Evolutionary conservation across 1,140 invertebrate genomes (phyloP), one percentile per base, ranked within the genome.

Genomic region (Zeugodacus cucurbitae): DNA sequence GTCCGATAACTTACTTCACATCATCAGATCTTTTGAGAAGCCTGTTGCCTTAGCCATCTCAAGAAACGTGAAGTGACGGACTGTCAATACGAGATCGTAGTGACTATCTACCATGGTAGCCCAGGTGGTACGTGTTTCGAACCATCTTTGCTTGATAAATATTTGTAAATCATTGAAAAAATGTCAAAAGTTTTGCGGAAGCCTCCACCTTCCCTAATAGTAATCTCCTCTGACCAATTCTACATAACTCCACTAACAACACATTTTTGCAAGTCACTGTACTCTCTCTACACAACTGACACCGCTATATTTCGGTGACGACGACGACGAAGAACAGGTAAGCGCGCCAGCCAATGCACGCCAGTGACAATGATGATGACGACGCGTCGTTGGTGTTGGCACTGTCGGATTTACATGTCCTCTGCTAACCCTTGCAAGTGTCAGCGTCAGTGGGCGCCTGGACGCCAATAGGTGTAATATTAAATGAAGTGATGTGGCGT

Each of bases 381-480:
- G 74, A 82, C 37, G 58, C 58, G 58, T 62, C 58, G 41, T 48
- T 44, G 11, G 22, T 82, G 74, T 82, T 82, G 37, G 41, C 41
- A 48, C 41, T 48, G n/a, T 26, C 22, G 74, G 41, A 82, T 82
- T 82, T 82, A 29, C 74, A 82, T 82, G 74, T 74, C 41, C 41
- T 48, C 11, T 29, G 74, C 74, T 48, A 82, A 44, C 74, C 74
- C 37, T n/a, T 82, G 74, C 74, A 29, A 82, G 26, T 82, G 74
- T 48, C 41, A 48, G 74, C n/a, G n/a, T 1, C 48, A 3, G 14
- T 17, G 14, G 14, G 14, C 48, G 74, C 10, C 22, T 82, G 8
- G 22, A 82, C 74, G 44, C 7, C 74, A 54, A 82, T 82, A 82
- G 41, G n/a, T 37, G n/a, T 41, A 74, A 37, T 41, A 82, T 82